phyloP scores from a whole-genome alignment of 2,797 vertebrate species.

The Rhodeus uyekii region DNA sequence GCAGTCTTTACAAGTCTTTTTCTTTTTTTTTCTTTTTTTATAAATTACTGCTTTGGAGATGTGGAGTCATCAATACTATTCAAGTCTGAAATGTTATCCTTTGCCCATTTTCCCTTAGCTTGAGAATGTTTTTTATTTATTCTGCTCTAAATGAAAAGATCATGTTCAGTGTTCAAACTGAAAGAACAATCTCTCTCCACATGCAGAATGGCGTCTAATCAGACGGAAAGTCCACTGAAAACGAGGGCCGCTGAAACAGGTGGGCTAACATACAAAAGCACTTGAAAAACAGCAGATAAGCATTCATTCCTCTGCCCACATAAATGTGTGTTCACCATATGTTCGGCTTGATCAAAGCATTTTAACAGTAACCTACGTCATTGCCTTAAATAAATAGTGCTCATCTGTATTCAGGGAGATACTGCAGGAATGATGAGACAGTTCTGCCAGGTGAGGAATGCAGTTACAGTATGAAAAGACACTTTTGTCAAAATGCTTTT shows the following conservation, averaged over 20 bases:
- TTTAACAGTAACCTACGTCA: conserved; percentile 38
- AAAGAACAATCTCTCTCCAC: conserved; percentile 1
- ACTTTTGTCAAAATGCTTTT: too few species aligned
- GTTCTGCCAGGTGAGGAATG: conserved; percentile 10
- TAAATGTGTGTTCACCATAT: conserved; percentile 15
- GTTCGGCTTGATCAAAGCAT: conserved; percentile 26
- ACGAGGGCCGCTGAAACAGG: neutral
- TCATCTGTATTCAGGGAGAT: conserved; percentile 11
- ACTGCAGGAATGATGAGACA: neutral
- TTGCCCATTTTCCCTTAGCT: neutral
- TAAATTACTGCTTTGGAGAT: too few species aligned
- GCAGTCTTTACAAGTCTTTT: neutral
- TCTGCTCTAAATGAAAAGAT: neutral
- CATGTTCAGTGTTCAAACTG: neutral
- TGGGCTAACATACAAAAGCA: conserved; percentile 10
- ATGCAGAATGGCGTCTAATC: neutral
- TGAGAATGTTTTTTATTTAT: neutral
- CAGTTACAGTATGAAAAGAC: neutral
- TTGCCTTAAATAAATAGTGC: conserved; percentile 9
- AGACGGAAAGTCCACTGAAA: conserved; percentile 8
- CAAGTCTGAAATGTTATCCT: neutral
- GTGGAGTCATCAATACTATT: neutral
- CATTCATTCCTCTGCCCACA: conserved; percentile 20
- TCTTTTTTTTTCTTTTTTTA: too few species aligned
- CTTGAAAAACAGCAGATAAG: conserved; percentile 35